phyloP scores from a whole-genome alignment of 1,140 invertebrate species.

The Ridgeia piscesae region DNA sequence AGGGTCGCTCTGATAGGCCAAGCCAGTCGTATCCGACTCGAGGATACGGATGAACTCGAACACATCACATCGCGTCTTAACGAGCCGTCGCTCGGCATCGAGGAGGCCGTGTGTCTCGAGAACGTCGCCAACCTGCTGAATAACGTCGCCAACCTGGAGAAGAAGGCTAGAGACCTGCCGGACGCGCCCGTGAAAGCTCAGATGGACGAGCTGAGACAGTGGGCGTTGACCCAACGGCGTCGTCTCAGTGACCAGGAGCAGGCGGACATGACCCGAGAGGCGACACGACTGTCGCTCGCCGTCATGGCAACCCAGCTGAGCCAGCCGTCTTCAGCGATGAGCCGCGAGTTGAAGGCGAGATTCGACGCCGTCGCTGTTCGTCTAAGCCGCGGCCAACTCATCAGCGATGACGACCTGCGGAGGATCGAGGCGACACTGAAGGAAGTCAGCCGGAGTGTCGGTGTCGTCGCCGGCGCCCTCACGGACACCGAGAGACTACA shows the following conservation, averaged over 20 bases:
- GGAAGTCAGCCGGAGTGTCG: background rate
- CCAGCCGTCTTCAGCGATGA: background rate
- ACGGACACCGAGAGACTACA: slow-evolving; percentile 62
- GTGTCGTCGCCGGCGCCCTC: slow-evolving; percentile 35
- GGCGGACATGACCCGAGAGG: slow-evolving; percentile 12
- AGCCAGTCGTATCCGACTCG: background rate
- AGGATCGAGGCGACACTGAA: slow-evolving; percentile 19
- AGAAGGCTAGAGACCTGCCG: background rate
- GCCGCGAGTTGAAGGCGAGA: background rate
- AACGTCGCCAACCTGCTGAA: background rate
- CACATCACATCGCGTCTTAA: background rate
- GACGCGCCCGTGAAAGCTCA: background rate
- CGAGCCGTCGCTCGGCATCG: background rate
- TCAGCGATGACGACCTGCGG: slow-evolving; percentile 18
- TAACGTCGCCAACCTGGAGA: background rate
- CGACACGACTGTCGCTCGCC: background rate
- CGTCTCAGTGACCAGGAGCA: slow-evolving; percentile 17
- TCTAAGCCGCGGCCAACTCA: slow-evolving; percentile 11
- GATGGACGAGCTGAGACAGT: background rate
- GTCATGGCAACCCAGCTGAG: background rate
- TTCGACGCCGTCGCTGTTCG: background rate
- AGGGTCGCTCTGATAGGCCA: background rate
- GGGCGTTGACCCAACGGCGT: background rate
- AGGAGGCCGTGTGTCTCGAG: slow-evolving; percentile 10
- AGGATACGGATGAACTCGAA: background rate